phyloP scores from a whole-genome alignment of 2,888 invertebrate genomes.

The Oscheius sp. region DNA sequence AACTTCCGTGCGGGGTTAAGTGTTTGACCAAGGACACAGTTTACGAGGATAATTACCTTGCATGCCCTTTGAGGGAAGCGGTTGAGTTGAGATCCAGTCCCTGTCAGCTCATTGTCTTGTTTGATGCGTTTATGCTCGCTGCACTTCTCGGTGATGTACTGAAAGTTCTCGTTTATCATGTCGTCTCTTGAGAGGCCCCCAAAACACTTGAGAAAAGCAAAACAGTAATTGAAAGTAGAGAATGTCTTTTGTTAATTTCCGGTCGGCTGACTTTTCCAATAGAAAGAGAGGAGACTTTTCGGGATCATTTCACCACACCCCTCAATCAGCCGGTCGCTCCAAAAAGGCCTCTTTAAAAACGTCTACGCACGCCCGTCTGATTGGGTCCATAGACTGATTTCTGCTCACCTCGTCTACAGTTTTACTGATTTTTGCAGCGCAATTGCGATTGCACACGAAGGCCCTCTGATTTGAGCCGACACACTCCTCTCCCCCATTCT shows the following conservation, averaged over 20 bases:
- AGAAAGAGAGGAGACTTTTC: background rate
- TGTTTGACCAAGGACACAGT: constrained; percentile 16
- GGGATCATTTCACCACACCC: constrained; percentile 9
- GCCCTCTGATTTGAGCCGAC: constrained; percentile 59
- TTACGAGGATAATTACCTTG: constrained; percentile 56
- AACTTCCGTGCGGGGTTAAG: constrained; percentile 7
- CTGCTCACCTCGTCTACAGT: constrained; percentile 63
- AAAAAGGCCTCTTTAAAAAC: constrained; percentile 10
- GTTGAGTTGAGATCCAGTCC: constrained; percentile 67
- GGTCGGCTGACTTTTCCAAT: background rate
- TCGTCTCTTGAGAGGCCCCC: background rate
- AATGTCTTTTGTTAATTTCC: background rate
- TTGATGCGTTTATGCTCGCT: constrained; percentile 63
- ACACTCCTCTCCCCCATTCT: constrained; percentile 68
- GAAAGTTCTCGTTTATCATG: constrained; percentile 30
- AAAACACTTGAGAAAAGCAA: too few relatives aligned
- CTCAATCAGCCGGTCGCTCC: constrained; percentile 11
- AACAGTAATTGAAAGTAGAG: background rate
- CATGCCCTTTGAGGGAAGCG: constrained; percentile 68
- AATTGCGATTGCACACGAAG: constrained; percentile 62
- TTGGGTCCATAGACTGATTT: background rate
- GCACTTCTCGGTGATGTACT: constrained; percentile 66
- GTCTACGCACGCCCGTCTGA: constrained; percentile 1
- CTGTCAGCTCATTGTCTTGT: constrained; percentile 67
- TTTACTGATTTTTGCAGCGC: constrained; percentile 41